Conservation (phyloP, 1,140 invertebrate species). For the Drosophila biarmipes region DNA sequence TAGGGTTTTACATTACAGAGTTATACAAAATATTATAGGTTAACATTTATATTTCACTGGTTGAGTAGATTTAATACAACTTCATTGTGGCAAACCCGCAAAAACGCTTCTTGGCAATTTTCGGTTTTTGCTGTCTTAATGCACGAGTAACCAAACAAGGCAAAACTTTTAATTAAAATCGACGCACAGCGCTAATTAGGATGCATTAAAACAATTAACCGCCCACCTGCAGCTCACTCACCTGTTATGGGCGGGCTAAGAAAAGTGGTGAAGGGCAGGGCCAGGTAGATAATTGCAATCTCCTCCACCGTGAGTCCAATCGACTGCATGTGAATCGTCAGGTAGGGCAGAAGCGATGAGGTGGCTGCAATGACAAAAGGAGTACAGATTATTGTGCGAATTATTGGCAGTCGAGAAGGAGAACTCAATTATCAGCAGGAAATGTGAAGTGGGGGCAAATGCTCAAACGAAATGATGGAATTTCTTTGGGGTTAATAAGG, state of each 20-base stretch:
- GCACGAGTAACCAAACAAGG: slow-evolving; percentile 11
- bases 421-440: slow-evolving; percentile 25
- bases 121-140: not conserved
- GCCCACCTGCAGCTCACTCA: slow-evolving; percentile 84
- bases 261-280: slow-evolving; percentile 92
- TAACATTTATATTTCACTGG: no score
- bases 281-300: slow-evolving; percentile 93
- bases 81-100: not conserved
- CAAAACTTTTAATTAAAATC: slow-evolving; percentile 57
- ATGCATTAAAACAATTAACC: slow-evolving; percentile 25
- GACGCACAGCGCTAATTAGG: slow-evolving; percentile 33
- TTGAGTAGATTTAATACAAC: no score
- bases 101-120: not conserved
- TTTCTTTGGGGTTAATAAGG: slow-evolving; percentile 1
- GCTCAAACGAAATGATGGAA: slow-evolving; percentile 5
- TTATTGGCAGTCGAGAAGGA: not conserved
- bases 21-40: no score
- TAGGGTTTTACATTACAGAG: no score
- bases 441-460: slow-evolving; percentile 25
- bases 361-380: slow-evolving; percentile 87
- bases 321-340: slow-evolving; percentile 95
- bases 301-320: slow-evolving; percentile 93
- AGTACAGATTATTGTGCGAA: slow-evolving; percentile 20
- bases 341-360: slow-evolving; percentile 91
- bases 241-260: slow-evolving; percentile 91